A percentile compares a stretch with the other conserved stretches of the same genome.
Evolutionary conservation across 2,113 vertebrate genomes (phyloP).

Genomic region (Trichechus manatus): DNA sequence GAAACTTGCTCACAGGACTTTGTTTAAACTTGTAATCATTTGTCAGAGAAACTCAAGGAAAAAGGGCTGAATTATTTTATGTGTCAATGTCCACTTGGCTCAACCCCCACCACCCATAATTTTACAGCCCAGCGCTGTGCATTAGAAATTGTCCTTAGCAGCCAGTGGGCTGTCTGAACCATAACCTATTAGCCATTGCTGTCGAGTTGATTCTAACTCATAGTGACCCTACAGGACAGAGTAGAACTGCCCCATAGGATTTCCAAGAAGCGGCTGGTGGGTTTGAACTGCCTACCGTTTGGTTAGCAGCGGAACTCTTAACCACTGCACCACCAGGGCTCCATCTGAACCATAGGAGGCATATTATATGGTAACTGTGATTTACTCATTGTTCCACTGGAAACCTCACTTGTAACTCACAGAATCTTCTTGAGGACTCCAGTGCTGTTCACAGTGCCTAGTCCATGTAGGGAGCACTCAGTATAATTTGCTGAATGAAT

Average conservation of each 20-base stretch:
- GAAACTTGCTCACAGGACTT: constrained; percentile 45
- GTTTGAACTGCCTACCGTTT: too few relatives aligned
- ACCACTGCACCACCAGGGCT: too few relatives aligned
- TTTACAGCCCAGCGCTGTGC: background rate
- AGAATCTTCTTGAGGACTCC: background rate
- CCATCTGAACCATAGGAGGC: background rate
- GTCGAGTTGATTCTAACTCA: too few relatives aligned
- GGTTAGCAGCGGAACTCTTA: too few relatives aligned
- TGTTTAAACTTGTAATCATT: constrained; percentile 5
- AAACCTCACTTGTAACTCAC: constrained; percentile 35
- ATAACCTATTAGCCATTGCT: too few relatives aligned
- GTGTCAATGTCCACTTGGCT: background rate
- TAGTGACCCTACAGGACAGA: too few relatives aligned
- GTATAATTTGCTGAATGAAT: background rate
- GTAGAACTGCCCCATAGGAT: too few relatives aligned
- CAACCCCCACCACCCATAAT: background rate
- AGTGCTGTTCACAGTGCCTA: background rate
- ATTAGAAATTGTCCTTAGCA: background rate
- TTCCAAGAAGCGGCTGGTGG: too few relatives aligned
- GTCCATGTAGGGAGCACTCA: background rate
- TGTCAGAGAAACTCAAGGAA: constrained; percentile 7
- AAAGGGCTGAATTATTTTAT: background rate
- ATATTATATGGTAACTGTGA: background rate
- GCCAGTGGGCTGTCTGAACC: background rate
- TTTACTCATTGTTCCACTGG: background rate